These are phyloP conservation scores for Mobula birostris DNA, from an alignment of 2,113 vertebrate genomes.

Conservation along the genomic window DNA sequence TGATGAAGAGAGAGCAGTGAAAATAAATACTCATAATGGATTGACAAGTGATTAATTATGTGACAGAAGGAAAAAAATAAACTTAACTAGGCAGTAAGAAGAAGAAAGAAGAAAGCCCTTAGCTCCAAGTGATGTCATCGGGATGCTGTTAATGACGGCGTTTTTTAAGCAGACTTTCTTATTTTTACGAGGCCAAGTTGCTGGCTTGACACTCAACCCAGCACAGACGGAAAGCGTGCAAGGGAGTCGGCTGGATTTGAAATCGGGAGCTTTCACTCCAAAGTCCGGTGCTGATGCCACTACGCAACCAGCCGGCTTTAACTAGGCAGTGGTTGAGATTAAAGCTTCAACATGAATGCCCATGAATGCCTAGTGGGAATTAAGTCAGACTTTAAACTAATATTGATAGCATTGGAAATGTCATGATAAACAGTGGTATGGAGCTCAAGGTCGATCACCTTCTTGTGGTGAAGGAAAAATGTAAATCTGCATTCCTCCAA, in stretches of 20 bases:
- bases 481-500: not conserved
- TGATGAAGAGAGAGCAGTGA: not conserved
- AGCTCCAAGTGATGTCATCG: too few relatives aligned
- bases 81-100: not conserved
- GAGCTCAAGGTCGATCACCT: not conserved
- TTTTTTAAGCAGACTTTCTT: too few relatives aligned
- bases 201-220: too few relatives aligned
- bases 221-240: too few relatives aligned
- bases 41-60: not conserved
- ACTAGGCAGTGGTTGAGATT: not conserved
- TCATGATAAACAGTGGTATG: not conserved
- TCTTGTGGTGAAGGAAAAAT: not conserved
- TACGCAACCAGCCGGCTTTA: too few relatives aligned
- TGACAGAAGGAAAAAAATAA: not conserved
- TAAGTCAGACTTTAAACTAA: not conserved
- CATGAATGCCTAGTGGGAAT: not conserved
- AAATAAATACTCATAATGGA: not conserved
- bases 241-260: too few relatives aligned
- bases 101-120: too few relatives aligned
- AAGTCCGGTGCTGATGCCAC: too few relatives aligned
- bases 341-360: not conserved
- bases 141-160: too few relatives aligned
- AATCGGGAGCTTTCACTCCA: too few relatives aligned
- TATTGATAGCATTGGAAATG: not conserved
- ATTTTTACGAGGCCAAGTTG: too few relatives aligned